Evolutionary conservation across 2,888 invertebrate genomes (phyloP).

Genomic region (Hydraecia micacea): DNA sequence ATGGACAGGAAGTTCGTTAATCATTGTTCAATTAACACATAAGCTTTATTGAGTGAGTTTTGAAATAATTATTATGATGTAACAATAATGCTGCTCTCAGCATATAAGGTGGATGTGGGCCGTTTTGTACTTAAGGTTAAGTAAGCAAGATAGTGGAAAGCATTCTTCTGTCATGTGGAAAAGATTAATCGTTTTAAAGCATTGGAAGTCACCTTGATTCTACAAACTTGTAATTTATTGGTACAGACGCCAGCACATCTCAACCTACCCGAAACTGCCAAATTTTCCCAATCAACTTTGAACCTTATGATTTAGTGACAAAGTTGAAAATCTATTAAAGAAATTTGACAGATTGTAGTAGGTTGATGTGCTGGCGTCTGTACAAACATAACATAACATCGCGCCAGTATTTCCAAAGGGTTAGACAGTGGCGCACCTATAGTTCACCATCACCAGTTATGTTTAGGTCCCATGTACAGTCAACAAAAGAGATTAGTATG

Average conservation of each 20-base stretch:
- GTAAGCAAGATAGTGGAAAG: slow-evolving; percentile 28
- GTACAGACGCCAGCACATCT: too few relatives aligned
- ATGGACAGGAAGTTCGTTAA: neutral
- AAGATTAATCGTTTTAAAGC: slow-evolving; percentile 15
- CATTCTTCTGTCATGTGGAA: slow-evolving; percentile 17
- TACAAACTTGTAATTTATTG: slow-evolving; percentile 9
- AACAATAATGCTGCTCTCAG: neutral
- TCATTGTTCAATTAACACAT: neutral
- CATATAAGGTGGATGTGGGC: slow-evolving; percentile 9
- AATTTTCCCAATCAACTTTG: too few relatives aligned
- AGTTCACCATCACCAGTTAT: neutral
- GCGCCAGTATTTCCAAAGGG: too few relatives aligned
- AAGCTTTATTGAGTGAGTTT: neutral
- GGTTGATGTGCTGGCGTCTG: too few relatives aligned
- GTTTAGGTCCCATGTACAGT: neutral
- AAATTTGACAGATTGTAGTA: too few relatives aligned
- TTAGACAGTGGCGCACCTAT: neutral
- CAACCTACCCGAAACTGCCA: too few relatives aligned
- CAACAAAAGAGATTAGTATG: too few relatives aligned
- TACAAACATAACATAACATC: too few relatives aligned
- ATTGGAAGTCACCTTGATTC: neutral
- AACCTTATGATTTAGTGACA: too few relatives aligned
- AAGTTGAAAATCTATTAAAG: too few relatives aligned
- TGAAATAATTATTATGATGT: neutral
- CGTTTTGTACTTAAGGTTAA: slow-evolving; percentile 10